Conservation (phyloP, 2,888 invertebrate species). For the Arctia plantaginis region DNA sequence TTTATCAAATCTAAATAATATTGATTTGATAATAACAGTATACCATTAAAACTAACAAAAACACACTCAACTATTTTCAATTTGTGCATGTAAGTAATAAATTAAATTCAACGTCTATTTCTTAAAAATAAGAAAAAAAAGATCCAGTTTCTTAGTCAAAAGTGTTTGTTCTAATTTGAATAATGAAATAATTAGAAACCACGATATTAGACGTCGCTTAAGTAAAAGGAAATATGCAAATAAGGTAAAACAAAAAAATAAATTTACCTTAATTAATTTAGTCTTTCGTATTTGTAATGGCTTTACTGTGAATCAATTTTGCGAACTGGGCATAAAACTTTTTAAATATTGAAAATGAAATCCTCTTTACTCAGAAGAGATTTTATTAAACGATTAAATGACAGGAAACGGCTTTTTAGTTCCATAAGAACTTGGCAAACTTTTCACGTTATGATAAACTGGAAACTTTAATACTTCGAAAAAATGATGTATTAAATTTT, state of each 20-base stretch:
- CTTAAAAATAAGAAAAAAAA: neutral
- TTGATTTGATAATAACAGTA: too few species aligned
- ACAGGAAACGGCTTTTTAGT: neutral
- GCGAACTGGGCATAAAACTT: neutral
- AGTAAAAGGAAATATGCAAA: conserved; percentile 4
- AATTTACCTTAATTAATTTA: neutral
- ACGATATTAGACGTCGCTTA: neutral
- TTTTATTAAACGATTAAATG: neutral
- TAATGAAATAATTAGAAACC: conserved; percentile 14
- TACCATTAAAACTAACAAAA: too few species aligned
- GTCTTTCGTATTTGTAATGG: neutral
- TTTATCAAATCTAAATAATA: too few species aligned
- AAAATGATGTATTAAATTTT: too few species aligned
- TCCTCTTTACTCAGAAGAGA: neutral
- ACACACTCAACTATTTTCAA: too few species aligned
- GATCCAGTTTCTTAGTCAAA: neutral
- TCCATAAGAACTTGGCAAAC: neutral
- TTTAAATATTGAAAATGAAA: neutral
- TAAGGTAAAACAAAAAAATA: neutral
- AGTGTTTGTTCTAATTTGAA: conserved; percentile 8
- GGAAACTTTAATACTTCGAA: too few species aligned
- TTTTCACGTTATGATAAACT: neutral
- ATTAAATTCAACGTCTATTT: neutral
- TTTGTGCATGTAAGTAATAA: neutral
- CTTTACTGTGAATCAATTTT: neutral